Conservation (phyloP, 2,888 invertebrate genomes). For the Gastrophysa polygoni region DNA sequence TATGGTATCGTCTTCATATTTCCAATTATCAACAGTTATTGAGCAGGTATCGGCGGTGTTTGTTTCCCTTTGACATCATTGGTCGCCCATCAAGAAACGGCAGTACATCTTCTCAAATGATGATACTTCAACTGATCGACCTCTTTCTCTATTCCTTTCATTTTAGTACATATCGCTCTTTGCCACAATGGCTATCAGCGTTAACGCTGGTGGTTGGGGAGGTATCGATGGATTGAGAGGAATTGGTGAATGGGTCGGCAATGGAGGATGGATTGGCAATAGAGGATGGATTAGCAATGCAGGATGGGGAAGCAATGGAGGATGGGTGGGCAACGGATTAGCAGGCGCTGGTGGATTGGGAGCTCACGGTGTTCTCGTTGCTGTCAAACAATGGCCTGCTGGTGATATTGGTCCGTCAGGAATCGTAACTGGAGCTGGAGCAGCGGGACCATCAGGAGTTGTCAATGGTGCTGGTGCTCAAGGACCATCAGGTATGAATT, state of each 20-base stretch:
- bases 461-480: conserved; percentile 26
- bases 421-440: conserved; percentile 17
- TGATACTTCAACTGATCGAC: no score
- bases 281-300: no score
- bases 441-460: conserved; percentile 20
- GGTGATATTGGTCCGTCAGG: neutral
- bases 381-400: neutral
- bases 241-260: no score
- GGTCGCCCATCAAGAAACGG: no score
- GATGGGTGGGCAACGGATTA: neutral
- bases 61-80: no score
- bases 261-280: no score
- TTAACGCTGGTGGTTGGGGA: neutral
- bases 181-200: neutral
- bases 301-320: neutral
- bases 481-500: conserved; percentile 22
- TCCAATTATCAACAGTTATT: no score
- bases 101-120: no score
- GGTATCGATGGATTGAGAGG: neutral
- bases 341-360: neutral
- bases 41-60: no score
- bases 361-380: neutral
- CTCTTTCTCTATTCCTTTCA: neutral
- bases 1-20: no score
- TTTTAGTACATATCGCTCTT: neutral